These are phyloP conservation scores for Rhea americana DNA, from an alignment of 2,113 vertebrate genomes.

Conservation along the genomic window DNA sequence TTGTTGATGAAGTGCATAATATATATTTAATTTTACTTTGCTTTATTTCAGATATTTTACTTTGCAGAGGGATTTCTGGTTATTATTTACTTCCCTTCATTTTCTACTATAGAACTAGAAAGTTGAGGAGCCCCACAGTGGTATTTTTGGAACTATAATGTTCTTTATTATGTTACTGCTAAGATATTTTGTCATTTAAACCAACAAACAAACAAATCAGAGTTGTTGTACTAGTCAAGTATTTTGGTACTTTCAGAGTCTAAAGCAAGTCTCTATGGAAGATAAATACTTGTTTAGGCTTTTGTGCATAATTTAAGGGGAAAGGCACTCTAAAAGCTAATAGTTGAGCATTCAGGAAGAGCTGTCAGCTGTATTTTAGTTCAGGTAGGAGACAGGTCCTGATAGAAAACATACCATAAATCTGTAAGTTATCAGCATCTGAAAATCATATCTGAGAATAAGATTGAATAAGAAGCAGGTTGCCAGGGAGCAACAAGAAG, in stretches of 20 bases:
- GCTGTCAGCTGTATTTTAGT: not conserved
- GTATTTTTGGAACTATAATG: not conserved
- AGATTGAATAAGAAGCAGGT: fast-evolving
- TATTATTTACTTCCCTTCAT: not conserved
- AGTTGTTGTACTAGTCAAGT: not conserved
- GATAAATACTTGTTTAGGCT: not conserved
- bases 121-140: not conserved
- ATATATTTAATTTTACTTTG: not conserved
- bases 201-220: not conserved
- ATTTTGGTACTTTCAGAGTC: not conserved
- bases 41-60: not conserved
- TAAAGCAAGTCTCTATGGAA: not conserved
- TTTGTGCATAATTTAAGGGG: not conserved
- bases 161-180: not conserved
- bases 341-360: not conserved
- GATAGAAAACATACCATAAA: not conserved
- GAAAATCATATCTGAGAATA: too few relatives aligned
- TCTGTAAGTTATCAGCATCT: not conserved
- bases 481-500: not conserved
- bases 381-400: not conserved
- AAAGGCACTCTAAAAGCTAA: not conserved
- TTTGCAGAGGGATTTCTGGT: not conserved
- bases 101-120: not conserved
- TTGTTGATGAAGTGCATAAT: not conserved
- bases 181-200: not conserved